Evolutionary conservation across 2,888 invertebrate genomes (phyloP), one percentile per base, ranked within the genome.

Genomic region (Drosophila peninsularis): DNA sequence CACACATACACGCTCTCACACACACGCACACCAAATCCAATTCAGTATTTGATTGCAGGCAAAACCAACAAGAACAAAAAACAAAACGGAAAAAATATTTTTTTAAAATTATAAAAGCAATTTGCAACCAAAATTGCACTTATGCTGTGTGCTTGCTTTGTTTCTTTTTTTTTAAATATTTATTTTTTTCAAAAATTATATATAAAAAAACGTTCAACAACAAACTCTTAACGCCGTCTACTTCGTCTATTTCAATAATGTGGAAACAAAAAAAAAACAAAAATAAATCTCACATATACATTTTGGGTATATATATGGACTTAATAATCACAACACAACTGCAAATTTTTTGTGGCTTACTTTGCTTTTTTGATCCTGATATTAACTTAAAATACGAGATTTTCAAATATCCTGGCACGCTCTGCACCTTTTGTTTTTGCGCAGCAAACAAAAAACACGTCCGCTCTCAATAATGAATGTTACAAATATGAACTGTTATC

Each of bases 361-460:
- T 78, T 74, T 69, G 58, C 70, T 64, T 70, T 58, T 60, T 30
- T 30, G 56, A 53, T 64, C 47, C 53, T 62, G 62, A 63, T 65
- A 66, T 44, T 32, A 56, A 60, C 55, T 61, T 52, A 65, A 70
- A 78, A 74, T 62, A 78, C 78, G 75, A 70, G 70, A 64, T 30
- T 78, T 64, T 52, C 60, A 74, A 77, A 76, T 62, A 75, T 75
- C 75, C 78, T 75, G 74, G 58, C 78, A 76, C 76, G 78, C 74
- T 76, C 53, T 58, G 77, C 68, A 77, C 77, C 67, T 77, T 75
- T 71, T 53, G 42, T 42, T 57, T 58, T 50, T 53, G 71, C 62
- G 78, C 76, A 78, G 78, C 78, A 78, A 73, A 63, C 69, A 65
- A 77, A 60, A 62, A 78, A 62, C 75, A 78, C 76, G 78, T 76